Evolutionary conservation across 1,140 invertebrate genomes (phyloP), one percentile per base, ranked within the genome.

Genomic region (Acromyrmex heyeri): DNA sequence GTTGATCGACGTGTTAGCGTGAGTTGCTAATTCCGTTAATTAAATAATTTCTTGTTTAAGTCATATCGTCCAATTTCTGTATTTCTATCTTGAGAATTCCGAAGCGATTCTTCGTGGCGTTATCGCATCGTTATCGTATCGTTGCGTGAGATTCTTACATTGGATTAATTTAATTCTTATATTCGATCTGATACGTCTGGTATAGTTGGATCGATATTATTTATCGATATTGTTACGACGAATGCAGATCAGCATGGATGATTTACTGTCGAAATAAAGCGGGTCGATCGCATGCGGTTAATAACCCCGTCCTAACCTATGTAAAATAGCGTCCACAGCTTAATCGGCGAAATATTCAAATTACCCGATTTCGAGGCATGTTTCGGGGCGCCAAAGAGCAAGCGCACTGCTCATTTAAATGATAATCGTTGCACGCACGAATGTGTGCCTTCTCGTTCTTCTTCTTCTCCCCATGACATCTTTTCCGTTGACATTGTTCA

Each of bases 271-370:
- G 57, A 87, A 89, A 89, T 89, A 85, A 86, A 88, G 44, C 24
- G 64, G 59, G 44, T 44, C 48, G 76, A 83, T 34, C 21, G 38
- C 67, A 27, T 59, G 53, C 86, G 89, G 92, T 92, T 92, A 86
- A 83, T 93, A 92, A 94, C 93, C 92, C 90, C 86, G 81, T 64
- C 55, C 62, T 93, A 90, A 94, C 92, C 93, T 94, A 94, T 94
- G 94, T 89, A 91, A 94, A 94, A 86, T 88, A 92, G 90, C 73
- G 72, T 87, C 30, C 79, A 67, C 65, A 85, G 88, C 69, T 94
- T 94, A 95, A 95, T 95, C 93, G 94, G 91, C 90, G 86, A 94
- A 94, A 93, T 94, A 94, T 94, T 95, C 88, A 94, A 95, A 94
- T 93, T 82, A 61, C 12, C 21, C 70, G 82, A 65, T 38, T 53